phyloP scores from a whole-genome alignment of 2,113 vertebrate genomes.

The Elephas maximus region DNA sequence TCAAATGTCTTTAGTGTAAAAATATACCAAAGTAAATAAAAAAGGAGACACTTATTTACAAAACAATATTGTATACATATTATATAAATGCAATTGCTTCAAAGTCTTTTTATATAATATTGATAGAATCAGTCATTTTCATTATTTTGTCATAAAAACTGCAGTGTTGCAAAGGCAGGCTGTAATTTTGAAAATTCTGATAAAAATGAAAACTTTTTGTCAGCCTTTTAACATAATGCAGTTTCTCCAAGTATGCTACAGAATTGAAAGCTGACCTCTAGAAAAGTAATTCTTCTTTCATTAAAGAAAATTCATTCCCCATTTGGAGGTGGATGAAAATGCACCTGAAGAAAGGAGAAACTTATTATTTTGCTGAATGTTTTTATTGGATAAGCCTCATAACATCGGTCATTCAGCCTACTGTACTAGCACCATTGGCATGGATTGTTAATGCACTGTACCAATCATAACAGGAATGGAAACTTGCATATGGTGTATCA shows the following conservation, averaged over 20 bases:
- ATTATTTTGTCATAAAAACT: conserved; percentile 96
- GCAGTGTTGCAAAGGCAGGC: conserved; percentile 92
- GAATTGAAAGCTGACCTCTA: conserved; percentile 64
- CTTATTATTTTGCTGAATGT: conserved; percentile 29
- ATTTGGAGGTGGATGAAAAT: conserved; percentile 82
- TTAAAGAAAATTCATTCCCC: conserved; percentile 82
- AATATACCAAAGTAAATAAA: conserved; percentile 95
- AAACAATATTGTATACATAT: conserved; percentile 96
- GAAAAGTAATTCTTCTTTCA: conserved; percentile 77
- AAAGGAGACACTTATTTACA: conserved; percentile 96
- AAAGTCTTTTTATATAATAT: conserved; percentile 96
- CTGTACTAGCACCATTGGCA: conserved; percentile 89
- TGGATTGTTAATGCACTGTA: conserved; percentile 79
- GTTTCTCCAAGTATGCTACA: conserved; percentile 71
- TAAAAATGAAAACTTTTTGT: conserved; percentile 83
- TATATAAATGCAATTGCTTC: conserved; percentile 95
- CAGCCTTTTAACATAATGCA: conserved; percentile 79
- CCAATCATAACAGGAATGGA: conserved; percentile 87
- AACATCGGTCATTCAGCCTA: conserved; percentile 73
- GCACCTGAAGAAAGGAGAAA: conserved; percentile 84
- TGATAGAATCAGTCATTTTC: conserved; percentile 95
- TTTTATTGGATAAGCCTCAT: conserved; percentile 37
- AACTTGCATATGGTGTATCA: conserved; percentile 78
- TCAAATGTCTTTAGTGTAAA: conserved; percentile 89
- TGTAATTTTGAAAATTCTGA: conserved; percentile 85